These are phyloP conservation scores for Oncorhynchus gorbuscha DNA, from an alignment of 2,113 vertebrate genomes.

Conservation along the genomic window DNA sequence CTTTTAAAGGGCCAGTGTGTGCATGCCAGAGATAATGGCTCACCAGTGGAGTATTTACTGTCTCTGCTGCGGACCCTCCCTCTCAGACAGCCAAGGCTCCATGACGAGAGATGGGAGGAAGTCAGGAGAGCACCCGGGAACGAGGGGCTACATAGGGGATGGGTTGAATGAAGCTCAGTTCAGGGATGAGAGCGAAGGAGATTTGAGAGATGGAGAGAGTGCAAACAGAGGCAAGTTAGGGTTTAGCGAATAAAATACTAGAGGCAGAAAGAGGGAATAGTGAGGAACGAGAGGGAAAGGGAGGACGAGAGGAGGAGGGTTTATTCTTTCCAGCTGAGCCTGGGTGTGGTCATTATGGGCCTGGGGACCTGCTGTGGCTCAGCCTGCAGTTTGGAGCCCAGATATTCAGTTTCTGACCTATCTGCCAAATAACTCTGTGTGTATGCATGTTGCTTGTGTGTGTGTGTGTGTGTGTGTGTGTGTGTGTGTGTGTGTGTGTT, in stretches of 20 bases:
- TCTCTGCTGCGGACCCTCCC: constrained; percentile 42
- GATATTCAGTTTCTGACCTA: constrained; percentile 43
- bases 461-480: constrained; percentile 15
- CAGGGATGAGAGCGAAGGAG: background rate
- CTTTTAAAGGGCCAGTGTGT: background rate
- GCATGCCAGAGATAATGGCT: background rate
- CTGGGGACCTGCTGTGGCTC: constrained; percentile 61
- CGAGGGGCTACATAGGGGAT: too few relatives aligned
- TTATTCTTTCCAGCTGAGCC: constrained; percentile 72
- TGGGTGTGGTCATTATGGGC: constrained; percentile 66
- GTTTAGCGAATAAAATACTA: background rate
- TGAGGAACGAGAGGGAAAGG: background rate
- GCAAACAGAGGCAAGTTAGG: background rate
- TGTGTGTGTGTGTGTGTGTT: constrained; percentile 8
- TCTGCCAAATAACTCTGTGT: constrained; percentile 55
- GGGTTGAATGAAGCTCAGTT: background rate
- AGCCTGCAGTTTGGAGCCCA: constrained; percentile 36
- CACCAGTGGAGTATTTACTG: constrained; percentile 48
- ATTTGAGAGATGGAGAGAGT: background rate
- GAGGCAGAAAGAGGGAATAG: background rate
- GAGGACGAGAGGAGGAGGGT: constrained; percentile 38
- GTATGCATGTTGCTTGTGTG: constrained; percentile 37
- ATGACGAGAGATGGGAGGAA: background rate
- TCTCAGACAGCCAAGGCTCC: too few relatives aligned
- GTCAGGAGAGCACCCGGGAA: background rate